Percentiles rank a stretch among this genome's conserved stretches.
Conservation (phyloP, 2,888 invertebrate genomes). For the Mythimna albipuncta region DNA sequence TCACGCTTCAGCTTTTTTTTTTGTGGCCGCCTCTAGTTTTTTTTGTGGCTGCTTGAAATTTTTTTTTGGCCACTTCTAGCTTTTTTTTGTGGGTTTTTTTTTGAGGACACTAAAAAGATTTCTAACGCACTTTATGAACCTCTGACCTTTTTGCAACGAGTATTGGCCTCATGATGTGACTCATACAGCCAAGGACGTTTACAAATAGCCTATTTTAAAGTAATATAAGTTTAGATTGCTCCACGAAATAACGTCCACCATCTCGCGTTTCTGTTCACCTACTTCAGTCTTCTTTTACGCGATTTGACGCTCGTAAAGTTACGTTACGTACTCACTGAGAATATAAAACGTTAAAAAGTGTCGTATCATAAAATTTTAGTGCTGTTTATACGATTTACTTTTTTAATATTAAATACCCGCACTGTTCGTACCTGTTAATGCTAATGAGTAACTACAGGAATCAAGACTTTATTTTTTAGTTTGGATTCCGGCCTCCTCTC, state of each 20-base stretch:
- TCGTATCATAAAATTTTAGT: slow-evolving; percentile 29
- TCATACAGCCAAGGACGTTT: not conserved
- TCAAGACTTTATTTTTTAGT: not conserved
- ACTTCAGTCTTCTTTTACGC: slow-evolving; percentile 53
- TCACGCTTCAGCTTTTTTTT: too few relatives aligned
- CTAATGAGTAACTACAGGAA: not conserved
- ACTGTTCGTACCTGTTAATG: slow-evolving; percentile 11
- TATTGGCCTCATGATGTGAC: slow-evolving; percentile 2
- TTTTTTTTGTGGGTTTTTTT: too few relatives aligned
- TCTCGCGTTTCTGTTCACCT: slow-evolving; percentile 43
- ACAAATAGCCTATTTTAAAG: slow-evolving; percentile 34
- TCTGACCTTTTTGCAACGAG: slow-evolving; percentile 19
- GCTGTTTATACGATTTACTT: slow-evolving; percentile 9
- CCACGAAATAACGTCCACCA: slow-evolving; percentile 36
- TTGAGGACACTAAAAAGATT: not conserved
- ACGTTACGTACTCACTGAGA: slow-evolving; percentile 37
- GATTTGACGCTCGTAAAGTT: slow-evolving; percentile 53
- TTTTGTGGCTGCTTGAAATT: too few relatives aligned
- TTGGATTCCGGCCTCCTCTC: too few relatives aligned
- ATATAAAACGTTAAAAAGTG: slow-evolving; percentile 52
- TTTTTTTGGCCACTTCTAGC: too few relatives aligned
- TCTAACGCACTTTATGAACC: not conserved
- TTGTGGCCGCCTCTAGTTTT: too few relatives aligned
- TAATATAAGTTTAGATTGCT: slow-evolving; percentile 51
- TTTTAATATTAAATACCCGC: not conserved